phyloP scores from a whole-genome alignment of 2,888 invertebrate genomes.

The Sinhomidia bicolor region DNA sequence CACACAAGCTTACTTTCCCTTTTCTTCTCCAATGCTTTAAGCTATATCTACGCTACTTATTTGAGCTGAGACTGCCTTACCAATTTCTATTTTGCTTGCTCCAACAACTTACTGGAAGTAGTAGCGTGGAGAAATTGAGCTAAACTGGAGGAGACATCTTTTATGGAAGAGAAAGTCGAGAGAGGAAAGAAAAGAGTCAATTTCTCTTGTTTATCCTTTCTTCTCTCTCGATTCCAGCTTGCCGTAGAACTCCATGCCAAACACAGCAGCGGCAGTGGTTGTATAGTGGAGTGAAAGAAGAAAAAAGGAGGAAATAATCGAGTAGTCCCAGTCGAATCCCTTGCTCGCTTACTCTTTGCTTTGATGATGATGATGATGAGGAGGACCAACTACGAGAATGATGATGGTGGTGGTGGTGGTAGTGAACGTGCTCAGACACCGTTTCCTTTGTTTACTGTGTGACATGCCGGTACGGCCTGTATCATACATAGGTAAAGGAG shows the following conservation, averaged over 20 bases:
- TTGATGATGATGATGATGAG: conserved; percentile 25
- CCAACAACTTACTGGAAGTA: not conserved
- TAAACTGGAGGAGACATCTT: conserved; percentile 59
- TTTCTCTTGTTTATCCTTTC: conserved; percentile 35
- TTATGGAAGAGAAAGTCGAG: conserved; percentile 37
- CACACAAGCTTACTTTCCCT: not conserved
- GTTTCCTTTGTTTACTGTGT: conserved; percentile 39
- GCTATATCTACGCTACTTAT: not conserved
- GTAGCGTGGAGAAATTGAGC: conserved; percentile 22
- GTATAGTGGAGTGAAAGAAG: conserved; percentile 4
- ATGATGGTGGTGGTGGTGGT: not conserved
- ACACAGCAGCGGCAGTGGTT: not conserved
- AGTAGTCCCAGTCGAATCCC: not conserved
- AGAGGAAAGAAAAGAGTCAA: conserved; percentile 6
- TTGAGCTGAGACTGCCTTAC: too few species aligned
- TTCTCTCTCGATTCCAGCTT: not conserved
- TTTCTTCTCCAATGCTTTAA: not conserved
- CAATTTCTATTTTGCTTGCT: too few species aligned
- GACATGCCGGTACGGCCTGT: conserved; percentile 25
- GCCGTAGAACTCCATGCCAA: not conserved
- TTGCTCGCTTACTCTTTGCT: not conserved
- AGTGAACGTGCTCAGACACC: conserved; percentile 27
- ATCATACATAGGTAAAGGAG: not conserved
- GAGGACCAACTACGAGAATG: not conserved
- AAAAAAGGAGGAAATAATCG: conserved; percentile 10